These are phyloP conservation scores for Tineola bisselliella DNA, from an alignment of 2,888 invertebrate species.

Conservation along the genomic window DNA sequence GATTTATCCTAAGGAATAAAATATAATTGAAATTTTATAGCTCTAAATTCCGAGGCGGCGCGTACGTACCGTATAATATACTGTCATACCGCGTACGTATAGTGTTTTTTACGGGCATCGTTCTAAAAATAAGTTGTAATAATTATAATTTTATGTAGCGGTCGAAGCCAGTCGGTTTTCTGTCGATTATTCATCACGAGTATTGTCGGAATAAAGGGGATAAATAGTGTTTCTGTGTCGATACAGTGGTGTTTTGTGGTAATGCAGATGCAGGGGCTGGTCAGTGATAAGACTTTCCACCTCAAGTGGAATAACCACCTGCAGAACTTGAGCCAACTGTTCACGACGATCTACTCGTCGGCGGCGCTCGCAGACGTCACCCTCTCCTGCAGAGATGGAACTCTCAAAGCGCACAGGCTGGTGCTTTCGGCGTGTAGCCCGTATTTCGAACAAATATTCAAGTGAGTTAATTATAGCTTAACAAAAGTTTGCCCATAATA, in stretches of 20 bases:
- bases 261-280: slow-evolving; percentile 68
- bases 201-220: slow-evolving; percentile 17
- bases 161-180: slow-evolving; percentile 61
- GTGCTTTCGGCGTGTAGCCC: slow-evolving; percentile 80
- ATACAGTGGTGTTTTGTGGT: slow-evolving; percentile 25
- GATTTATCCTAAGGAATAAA: slow-evolving; percentile 39
- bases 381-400: slow-evolving; percentile 76
- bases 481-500: background rate
- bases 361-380: slow-evolving; percentile 76
- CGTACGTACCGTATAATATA: slow-evolving; percentile 65
- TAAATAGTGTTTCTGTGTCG: background rate
- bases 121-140: slow-evolving; percentile 70
- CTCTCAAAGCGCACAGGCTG: slow-evolving; percentile 75
- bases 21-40: slow-evolving; percentile 58
- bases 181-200: slow-evolving; percentile 52
- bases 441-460: slow-evolving; percentile 79
- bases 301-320: slow-evolving; percentile 79
- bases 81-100: slow-evolving; percentile 69
- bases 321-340: slow-evolving; percentile 75
- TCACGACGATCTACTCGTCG: slow-evolving; percentile 75
- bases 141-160: slow-evolving; percentile 69
- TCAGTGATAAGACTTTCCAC: slow-evolving; percentile 74
- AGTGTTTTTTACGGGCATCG: slow-evolving; percentile 69
- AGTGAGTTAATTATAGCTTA: slow-evolving; percentile 35
- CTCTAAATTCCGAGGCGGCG: slow-evolving; percentile 63